Conservation (phyloP, 1,140 invertebrate species). For the Carcinoscorpius rotundicauda region DNA sequence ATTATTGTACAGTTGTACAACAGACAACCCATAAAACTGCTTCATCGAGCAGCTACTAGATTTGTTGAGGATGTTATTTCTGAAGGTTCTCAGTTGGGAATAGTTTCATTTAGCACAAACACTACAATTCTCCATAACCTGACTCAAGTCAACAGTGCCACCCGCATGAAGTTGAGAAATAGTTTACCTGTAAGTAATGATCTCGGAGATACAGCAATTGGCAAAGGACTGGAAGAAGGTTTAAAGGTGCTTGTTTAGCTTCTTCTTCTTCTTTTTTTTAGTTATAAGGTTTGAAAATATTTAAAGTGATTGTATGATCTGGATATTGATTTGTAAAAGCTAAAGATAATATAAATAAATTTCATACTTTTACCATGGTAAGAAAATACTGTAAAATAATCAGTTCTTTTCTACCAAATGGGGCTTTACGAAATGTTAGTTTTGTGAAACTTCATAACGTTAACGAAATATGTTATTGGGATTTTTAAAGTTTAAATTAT, state of each 20-base stretch:
- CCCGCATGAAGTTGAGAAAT: conserved; percentile 7
- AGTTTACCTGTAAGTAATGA: conserved; percentile 20
- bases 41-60: conserved; percentile 18
- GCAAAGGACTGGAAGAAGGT: conserved; percentile 15
- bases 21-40: conserved; percentile 20
- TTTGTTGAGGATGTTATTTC: conserved; percentile 20
- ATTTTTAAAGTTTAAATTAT: too few species aligned
- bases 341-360: too few species aligned
- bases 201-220: conserved; percentile 21
- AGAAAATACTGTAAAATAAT: too few species aligned
- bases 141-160: conserved; percentile 14
- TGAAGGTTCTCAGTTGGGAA: conserved; percentile 12
- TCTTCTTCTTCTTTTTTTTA: too few species aligned
- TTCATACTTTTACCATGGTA: too few species aligned
- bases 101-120: conserved; percentile 22
- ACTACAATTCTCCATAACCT: conserved; percentile 15
- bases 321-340: too few species aligned
- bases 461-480: too few species aligned
- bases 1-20: conserved; percentile 5
- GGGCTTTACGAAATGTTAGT: too few species aligned
- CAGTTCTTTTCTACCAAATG: too few species aligned
- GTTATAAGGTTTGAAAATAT: too few species aligned
- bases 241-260: conserved; percentile 6
- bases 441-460: too few species aligned
- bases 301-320: too few species aligned